Conservation (phyloP, 2,113 vertebrate species). For the Isichthys henryi region DNA sequence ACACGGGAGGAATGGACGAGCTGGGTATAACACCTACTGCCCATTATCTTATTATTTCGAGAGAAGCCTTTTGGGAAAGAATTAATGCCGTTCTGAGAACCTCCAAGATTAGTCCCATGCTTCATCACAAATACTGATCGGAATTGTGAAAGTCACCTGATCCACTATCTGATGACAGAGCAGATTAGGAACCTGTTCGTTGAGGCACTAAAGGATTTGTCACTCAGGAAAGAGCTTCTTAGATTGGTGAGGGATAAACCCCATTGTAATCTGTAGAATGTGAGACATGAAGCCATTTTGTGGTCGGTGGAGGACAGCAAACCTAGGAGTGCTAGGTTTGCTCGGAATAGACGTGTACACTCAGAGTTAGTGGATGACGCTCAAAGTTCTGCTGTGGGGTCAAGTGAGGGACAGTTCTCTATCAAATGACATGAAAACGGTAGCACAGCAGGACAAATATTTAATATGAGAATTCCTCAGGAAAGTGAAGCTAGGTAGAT, state of each 20-base stretch:
- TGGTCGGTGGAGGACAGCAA: too few species aligned
- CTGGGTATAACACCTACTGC: too few species aligned
- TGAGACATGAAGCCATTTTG: too few species aligned
- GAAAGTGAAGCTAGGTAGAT: not conserved
- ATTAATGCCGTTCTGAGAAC: not conserved
- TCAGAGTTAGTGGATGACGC: too few species aligned
- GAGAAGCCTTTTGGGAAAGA: not conserved
- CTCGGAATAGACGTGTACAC: too few species aligned
- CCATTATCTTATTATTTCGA: not conserved
- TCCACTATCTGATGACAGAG: not conserved
- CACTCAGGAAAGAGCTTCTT: not conserved
- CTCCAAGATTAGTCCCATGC: not conserved
- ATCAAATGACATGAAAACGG: not conserved
- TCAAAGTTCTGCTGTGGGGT: too few species aligned
- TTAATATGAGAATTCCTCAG: not conserved
- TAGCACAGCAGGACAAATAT: not conserved
- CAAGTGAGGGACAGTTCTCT: not conserved
- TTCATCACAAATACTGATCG: not conserved
- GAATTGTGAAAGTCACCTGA: not conserved
- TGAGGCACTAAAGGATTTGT: not conserved
- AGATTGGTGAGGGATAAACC: not conserved
- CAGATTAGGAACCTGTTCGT: not conserved
- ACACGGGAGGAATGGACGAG: too few species aligned
- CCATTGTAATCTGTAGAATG: too few species aligned
- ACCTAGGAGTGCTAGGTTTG: too few species aligned